A percentile compares a stretch with the other conserved stretches of the same genome.
Evolutionary conservation across 1,140 invertebrate species (phyloP).

Genomic region (Wasmannia auropunctata): DNA sequence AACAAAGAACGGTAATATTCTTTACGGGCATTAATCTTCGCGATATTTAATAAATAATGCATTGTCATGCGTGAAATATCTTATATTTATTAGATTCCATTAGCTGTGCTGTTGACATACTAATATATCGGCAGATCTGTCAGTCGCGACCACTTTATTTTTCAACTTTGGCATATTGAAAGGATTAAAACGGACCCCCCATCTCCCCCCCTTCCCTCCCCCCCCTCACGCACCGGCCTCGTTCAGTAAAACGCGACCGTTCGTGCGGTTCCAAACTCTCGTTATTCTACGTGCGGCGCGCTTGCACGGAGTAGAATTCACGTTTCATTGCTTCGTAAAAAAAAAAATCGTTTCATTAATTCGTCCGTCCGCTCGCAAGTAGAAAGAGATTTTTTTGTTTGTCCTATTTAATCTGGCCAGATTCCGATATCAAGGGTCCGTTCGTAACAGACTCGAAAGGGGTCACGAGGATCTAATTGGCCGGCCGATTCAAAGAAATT

Average conservation of each 20-base stretch:
- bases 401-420: conserved; percentile 50
- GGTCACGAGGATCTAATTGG: conserved; percentile 43
- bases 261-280: conserved; percentile 13
- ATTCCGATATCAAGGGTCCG: conserved; percentile 42
- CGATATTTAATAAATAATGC: neutral
- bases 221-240: neutral
- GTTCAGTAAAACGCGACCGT: conserved; percentile 9
- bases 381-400: conserved; percentile 54
- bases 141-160: neutral
- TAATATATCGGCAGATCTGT: neutral
- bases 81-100: neutral
- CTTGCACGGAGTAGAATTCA: conserved; percentile 21
- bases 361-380: conserved; percentile 15
- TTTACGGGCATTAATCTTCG: neutral
- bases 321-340: conserved; percentile 38
- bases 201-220: no score
- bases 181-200: conserved; percentile 25
- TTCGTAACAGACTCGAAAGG: conserved; percentile 18
- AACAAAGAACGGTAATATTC: neutral
- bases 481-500: conserved; percentile 41
- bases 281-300: conserved; percentile 23
- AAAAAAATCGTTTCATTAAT: conserved; percentile 49
- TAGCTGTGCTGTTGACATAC: neutral
- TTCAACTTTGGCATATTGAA: neutral
- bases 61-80: neutral